phyloP scores from a whole-genome alignment of 1,140 invertebrate genomes.

The Leptopilina boulardi region DNA sequence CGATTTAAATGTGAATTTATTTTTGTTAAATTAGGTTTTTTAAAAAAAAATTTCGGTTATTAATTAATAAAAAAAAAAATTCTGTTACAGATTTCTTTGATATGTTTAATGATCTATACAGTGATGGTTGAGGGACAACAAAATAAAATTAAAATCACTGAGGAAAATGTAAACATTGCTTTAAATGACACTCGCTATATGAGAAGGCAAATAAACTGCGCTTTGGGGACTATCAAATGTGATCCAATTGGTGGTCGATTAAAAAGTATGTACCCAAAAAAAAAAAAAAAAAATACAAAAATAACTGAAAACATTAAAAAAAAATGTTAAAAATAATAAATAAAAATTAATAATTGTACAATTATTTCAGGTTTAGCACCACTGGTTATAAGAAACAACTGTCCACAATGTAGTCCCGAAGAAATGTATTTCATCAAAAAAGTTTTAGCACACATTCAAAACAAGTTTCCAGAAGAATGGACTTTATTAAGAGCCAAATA shows the following conservation, averaged over 20 bases:
- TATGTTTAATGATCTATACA: conserved; percentile 48
- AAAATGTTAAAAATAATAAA: too few relatives aligned
- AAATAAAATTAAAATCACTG: conserved; percentile 76
- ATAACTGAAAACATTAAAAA: too few relatives aligned
- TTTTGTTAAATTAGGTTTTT: too few relatives aligned
- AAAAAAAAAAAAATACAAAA: not conserved
- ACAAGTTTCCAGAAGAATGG: conserved; percentile 84
- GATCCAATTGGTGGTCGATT: conserved; percentile 83
- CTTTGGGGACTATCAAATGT: conserved; percentile 82
- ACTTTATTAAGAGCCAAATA: too few relatives aligned
- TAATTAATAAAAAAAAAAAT: not conserved
- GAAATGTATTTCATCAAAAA: conserved; percentile 82
- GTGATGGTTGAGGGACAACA: conserved; percentile 46
- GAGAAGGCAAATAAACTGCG: conserved; percentile 82
- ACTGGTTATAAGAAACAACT: conserved; percentile 81
- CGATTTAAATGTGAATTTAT: too few relatives aligned
- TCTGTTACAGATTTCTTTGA: conserved; percentile 53
- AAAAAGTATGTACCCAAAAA: conserved; percentile 77
- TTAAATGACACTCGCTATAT: conserved; percentile 83
- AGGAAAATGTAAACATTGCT: conserved; percentile 80
- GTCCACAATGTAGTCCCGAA: conserved; percentile 81
- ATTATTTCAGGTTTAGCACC: conserved; percentile 81
- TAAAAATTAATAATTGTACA: conserved; percentile 49
- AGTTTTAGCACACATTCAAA: conserved; percentile 82
- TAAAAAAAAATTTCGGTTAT: too few relatives aligned